phyloP scores from a whole-genome alignment of 2,113 vertebrate genomes.

The Holacanthus passer region DNA sequence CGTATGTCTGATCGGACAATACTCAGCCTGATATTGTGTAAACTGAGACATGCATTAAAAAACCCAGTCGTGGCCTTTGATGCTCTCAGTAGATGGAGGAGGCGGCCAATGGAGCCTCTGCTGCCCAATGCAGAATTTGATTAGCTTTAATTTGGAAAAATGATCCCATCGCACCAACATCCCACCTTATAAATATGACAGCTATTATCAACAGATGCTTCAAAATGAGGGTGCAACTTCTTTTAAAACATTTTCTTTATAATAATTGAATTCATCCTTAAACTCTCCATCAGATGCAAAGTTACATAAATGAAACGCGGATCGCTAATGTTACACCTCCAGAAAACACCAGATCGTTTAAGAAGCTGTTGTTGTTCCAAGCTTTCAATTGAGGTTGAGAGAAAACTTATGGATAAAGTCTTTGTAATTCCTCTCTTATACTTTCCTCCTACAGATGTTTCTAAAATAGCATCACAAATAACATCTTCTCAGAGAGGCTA shows the following conservation, averaged over 20 bases:
- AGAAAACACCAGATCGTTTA: not conserved
- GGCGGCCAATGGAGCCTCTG: conserved; percentile 1
- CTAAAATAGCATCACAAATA: conserved; percentile 45
- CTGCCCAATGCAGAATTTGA: conserved; percentile 32
- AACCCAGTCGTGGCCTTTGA: not conserved
- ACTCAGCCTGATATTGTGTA: conserved; percentile 17
- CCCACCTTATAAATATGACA: conserved; percentile 22
- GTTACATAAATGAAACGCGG: not conserved
- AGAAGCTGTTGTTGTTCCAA: not conserved
- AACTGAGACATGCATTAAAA: conserved; percentile 3
- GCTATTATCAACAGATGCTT: conserved; percentile 33
- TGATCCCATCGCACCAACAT: conserved; percentile 25
- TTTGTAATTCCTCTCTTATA: conserved; percentile 5
- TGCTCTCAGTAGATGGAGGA: conserved; percentile 13
- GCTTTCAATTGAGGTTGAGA: conserved; percentile 9
- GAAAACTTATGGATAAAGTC: conserved; percentile 27
- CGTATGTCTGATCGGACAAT: not conserved
- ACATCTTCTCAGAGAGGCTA: conserved; percentile 40
- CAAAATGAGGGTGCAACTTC: not conserved
- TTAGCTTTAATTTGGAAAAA: conserved; percentile 40
- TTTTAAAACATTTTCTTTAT: no score
- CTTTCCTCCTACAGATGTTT: conserved; percentile 38
- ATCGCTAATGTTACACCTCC: not conserved
- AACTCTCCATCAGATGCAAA: not conserved
- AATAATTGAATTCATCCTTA: no score